Percentiles rank a stretch among this genome's conserved stretches.
phyloP scores from a whole-genome alignment of 2,797 vertebrate genomes.

The Lophius americanus region DNA sequence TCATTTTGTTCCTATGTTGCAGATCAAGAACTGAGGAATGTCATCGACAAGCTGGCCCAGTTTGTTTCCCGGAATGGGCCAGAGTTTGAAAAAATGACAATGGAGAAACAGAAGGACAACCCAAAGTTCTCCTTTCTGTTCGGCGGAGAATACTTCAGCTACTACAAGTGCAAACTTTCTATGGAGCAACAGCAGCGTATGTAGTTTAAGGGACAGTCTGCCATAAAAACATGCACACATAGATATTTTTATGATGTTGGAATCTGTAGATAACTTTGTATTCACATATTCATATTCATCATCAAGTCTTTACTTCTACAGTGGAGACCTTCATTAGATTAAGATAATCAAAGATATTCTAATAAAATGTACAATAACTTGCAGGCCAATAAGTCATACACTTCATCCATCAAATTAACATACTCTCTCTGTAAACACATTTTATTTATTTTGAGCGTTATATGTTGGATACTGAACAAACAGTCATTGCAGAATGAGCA shows the following conservation, averaged over 20 bases:
- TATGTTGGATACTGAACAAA: no score
- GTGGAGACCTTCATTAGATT: no score
- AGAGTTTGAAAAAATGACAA: constrained; percentile 99
- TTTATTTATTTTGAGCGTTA: no score
- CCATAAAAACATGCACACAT: constrained; percentile 6
- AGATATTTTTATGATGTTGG: constrained; percentile 10
- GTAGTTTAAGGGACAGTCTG: constrained; percentile 64
- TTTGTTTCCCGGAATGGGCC: constrained; percentile 97
- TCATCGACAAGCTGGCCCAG: constrained; percentile 98
- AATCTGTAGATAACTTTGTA: neutral
- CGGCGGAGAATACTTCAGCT: constrained; percentile 96
- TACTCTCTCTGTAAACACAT: no score
- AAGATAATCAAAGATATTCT: neutral
- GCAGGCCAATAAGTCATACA: no score
- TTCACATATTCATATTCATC: neutral
- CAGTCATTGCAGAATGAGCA: no score
- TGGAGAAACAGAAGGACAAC: constrained; percentile 99
- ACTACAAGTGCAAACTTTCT: constrained; percentile 97
- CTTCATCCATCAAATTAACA: no score
- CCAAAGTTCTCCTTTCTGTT: constrained; percentile 98
- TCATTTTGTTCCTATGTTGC: constrained; percentile 26
- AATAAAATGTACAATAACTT: no score
- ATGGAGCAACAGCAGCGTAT: constrained; percentile 96
- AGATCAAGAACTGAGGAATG: constrained; percentile 98
- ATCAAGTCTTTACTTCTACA: no score